Evolutionary conservation across 2,113 vertebrate genomes (phyloP).

Genomic region (Acrocephalus arundinaceus): DNA sequence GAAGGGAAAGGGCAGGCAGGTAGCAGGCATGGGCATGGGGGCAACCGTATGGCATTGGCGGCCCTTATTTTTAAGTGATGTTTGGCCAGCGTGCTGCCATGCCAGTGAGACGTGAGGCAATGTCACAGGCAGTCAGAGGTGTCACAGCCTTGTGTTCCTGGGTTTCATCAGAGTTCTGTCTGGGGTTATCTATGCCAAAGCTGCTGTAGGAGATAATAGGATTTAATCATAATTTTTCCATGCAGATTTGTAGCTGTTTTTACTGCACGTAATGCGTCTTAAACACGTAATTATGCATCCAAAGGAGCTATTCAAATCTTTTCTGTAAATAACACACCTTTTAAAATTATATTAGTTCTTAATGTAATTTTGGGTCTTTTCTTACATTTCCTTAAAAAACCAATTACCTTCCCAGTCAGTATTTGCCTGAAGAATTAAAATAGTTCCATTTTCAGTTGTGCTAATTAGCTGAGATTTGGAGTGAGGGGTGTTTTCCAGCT

Average conservation of each 20-base stretch:
- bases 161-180: neutral
- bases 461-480: neutral
- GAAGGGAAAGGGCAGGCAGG: neutral
- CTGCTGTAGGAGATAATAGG: neutral
- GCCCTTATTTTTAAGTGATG: rapidly evolving
- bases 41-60: rapidly evolving
- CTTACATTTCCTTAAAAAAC: neutral
- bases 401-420: neutral
- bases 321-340: neutral
- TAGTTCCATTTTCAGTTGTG: neutral
- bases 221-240: neutral
- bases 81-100: neutral
- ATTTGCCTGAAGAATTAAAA: neutral
- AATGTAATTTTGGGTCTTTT: neutral
- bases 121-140: neutral
- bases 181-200: neutral
- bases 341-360: neutral
- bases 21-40: rapidly evolving
- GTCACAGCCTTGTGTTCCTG: neutral
- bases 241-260: neutral
- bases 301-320: neutral
- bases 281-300: constrained; percentile 29
- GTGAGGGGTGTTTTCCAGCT: neutral
- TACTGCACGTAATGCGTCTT: neutral
- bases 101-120: neutral